Conservation (phyloP, 1,140 invertebrate species). For the Sminthurinus signatus region DNA sequence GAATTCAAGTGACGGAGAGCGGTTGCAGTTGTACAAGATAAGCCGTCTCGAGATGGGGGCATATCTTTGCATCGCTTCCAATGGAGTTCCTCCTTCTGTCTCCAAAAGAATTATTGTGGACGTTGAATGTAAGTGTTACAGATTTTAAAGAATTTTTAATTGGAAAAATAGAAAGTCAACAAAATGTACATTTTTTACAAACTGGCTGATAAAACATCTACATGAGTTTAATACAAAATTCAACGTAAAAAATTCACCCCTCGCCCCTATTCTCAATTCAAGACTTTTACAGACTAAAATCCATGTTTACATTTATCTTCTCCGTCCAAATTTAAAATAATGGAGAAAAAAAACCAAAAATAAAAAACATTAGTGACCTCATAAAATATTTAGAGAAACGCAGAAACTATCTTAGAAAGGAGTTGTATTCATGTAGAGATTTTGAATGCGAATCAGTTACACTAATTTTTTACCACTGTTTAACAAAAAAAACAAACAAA, state of each 20-base stretch:
- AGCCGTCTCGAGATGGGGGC: slow-evolving; percentile 78
- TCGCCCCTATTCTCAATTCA: not conserved
- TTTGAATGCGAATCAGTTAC: too few species aligned
- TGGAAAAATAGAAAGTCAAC: too few species aligned
- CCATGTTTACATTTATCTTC: not conserved
- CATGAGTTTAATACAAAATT: not conserved
- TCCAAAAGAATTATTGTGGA: slow-evolving; percentile 80
- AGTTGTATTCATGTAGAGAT: too few species aligned
- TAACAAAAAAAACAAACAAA: too few species aligned
- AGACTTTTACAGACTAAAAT: not conserved
- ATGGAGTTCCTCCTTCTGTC: slow-evolving; percentile 77
- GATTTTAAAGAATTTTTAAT: too few species aligned
- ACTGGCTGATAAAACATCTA: not conserved
- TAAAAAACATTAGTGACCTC: too few species aligned
- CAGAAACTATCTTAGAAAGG: too few species aligned
- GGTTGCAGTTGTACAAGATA: slow-evolving; percentile 72
- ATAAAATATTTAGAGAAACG: too few species aligned
- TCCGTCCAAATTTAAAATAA: too few species aligned
- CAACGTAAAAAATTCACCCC: not conserved
- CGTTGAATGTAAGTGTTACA: slow-evolving; percentile 72
- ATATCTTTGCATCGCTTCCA: slow-evolving; percentile 73
- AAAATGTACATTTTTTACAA: too few species aligned
- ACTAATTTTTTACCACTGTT: too few species aligned
- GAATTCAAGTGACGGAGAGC: slow-evolving; percentile 67
- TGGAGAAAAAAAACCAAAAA: too few species aligned